Conservation (phyloP, 2,797 vertebrate genomes). For the Eremophila alpestris region DNA sequence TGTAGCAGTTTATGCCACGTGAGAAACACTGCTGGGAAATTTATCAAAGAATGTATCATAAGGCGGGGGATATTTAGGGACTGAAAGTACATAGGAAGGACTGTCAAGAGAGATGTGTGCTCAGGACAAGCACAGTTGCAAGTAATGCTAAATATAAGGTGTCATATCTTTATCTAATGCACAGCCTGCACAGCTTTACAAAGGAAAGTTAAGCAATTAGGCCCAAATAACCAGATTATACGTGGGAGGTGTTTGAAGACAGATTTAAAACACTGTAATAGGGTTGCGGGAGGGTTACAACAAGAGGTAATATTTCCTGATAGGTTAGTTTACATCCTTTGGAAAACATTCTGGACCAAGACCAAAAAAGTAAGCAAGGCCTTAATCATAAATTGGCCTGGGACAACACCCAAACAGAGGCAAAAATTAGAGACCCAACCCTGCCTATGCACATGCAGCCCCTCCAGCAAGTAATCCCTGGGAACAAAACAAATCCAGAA, state of each 20-base stretch:
- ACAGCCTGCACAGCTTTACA: not conserved
- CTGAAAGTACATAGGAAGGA: conserved; percentile 65
- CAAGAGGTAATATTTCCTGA: conserved; percentile 37
- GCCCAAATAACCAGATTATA: conserved; percentile 42
- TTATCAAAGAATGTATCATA: conserved; percentile 55
- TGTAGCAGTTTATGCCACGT: conserved; percentile 43
- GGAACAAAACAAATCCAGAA: not conserved
- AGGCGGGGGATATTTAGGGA: conserved; percentile 64
- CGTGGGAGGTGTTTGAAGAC: conserved; percentile 29
- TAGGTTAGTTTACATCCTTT: conserved; percentile 47
- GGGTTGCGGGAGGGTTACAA: not conserved
- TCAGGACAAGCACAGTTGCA: conserved; percentile 44
- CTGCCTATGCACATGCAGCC: not conserved
- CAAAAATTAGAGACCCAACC: not conserved
- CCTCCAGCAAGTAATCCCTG: not conserved
- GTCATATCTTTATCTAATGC: conserved; percentile 51
- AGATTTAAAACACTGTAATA: conserved; percentile 38
- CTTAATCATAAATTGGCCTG: not conserved
- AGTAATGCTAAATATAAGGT: conserved; percentile 73
- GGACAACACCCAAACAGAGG: not conserved
- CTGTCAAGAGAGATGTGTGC: conserved; percentile 2
- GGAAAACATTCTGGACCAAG: conserved; percentile 8
- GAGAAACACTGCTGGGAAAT: conserved; percentile 19
- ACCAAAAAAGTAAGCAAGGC: conserved; percentile 14
- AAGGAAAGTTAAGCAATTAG: conserved; percentile 61